Conservation (phyloP, 1,140 invertebrate genomes). For the Ectropis grisescens region DNA sequence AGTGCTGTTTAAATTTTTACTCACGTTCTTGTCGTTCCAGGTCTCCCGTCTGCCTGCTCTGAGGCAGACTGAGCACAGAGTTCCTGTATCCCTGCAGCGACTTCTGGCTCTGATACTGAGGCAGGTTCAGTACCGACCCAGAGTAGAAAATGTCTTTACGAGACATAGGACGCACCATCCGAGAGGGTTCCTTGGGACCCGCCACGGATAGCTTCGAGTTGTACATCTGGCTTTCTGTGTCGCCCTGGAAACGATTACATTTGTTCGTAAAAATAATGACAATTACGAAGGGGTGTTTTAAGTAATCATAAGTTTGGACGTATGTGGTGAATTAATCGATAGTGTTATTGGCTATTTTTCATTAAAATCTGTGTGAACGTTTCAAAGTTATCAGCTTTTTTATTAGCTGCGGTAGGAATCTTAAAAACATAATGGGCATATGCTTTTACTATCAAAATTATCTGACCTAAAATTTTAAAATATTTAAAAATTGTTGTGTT, state of each 20-base stretch:
- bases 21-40: conserved; percentile 79
- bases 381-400: no score
- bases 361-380: no score
- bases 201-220: conserved; percentile 61
- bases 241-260: conserved; percentile 25
- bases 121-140: conserved; percentile 91
- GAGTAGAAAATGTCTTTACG: conserved; percentile 99
- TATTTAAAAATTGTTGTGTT: no score
- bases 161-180: conserved; percentile 92
- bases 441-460: no score
- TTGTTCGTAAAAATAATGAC: neutral
- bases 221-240: conserved; percentile 54
- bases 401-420: no score
- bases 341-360: no score
- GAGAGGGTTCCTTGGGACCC: conserved; percentile 68
- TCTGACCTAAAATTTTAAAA: no score
- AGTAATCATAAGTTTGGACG: no score
- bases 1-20: no score
- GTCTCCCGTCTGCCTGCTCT: conserved; percentile 74
- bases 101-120: conserved; percentile 93
- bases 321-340: no score
- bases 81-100: conserved; percentile 90
- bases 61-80: conserved; percentile 84
- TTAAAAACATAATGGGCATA: no score
- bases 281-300: no score